phyloP scores from a whole-genome alignment of 2,113 vertebrate genomes.

The Collichthys lucidus region DNA sequence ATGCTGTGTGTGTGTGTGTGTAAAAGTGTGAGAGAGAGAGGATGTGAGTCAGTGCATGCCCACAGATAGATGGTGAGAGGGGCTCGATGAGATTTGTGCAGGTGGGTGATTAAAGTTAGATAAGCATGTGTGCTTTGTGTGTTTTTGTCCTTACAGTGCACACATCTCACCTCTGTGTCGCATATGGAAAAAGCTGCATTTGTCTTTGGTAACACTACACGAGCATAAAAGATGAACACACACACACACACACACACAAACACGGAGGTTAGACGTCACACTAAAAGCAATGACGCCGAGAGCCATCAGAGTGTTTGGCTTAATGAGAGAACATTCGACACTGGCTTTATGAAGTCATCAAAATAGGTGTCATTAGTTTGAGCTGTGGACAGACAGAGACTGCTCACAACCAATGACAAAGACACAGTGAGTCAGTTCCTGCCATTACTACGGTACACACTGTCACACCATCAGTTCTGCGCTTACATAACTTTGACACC shows the following conservation, averaged over 20 bases:
- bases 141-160: not conserved
- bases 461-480: slow-evolving; percentile 21
- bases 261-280: not conserved
- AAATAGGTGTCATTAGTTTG: slow-evolving; percentile 2
- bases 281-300: not conserved
- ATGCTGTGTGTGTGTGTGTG: slow-evolving; percentile 28
- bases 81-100: slow-evolving; percentile 32
- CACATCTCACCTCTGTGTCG: slow-evolving; percentile 3
- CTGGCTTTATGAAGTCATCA: not conserved
- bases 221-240: not conserved
- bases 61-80: slow-evolving; percentile 39
- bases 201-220: not conserved
- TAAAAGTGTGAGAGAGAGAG: not conserved
- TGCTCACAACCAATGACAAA: slow-evolving; percentile 16
- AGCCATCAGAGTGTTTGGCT: not conserved
- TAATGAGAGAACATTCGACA: not conserved
- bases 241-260: not conserved
- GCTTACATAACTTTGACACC: slow-evolving; percentile 51
- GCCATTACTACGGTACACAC: slow-evolving; percentile 10
- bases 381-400: not conserved
- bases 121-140: not conserved
- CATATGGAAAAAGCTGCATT: slow-evolving; percentile 6
- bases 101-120: slow-evolving; percentile 43
- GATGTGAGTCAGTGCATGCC: not conserved
- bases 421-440: slow-evolving; percentile 27